These are phyloP conservation scores for Polydrusus pterygomalis DNA, from an alignment of 2,888 invertebrate species.

Conservation along the genomic window DNA sequence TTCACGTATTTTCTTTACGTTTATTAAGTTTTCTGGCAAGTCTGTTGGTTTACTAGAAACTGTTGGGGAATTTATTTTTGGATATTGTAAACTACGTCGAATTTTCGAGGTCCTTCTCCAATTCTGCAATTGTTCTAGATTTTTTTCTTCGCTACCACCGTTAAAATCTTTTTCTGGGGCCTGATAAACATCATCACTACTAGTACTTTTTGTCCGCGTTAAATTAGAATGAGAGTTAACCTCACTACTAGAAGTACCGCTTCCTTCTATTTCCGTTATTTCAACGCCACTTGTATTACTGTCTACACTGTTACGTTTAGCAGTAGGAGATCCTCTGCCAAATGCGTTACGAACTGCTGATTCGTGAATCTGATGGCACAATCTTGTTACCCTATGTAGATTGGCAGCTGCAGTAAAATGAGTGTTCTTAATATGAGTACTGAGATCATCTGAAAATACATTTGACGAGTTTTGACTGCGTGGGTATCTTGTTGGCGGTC, in stretches of 20 bases:
- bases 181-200: conserved; percentile 72
- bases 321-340: conserved; percentile 58
- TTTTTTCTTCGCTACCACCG: conserved; percentile 68
- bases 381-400: conserved; percentile 70
- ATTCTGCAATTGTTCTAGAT: conserved; percentile 71
- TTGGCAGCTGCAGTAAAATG: conserved; percentile 66
- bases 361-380: conserved; percentile 73
- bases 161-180: conserved; percentile 62
- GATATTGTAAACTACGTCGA: conserved; percentile 80
- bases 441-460: conserved; percentile 50
- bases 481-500: conserved; percentile 73
- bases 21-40: conserved; percentile 73
- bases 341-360: conserved; percentile 69
- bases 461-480: conserved; percentile 61
- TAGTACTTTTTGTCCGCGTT: conserved; percentile 71
- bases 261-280: conserved; percentile 65
- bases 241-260: conserved; percentile 47
- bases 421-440: conserved; percentile 56
- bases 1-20: conserved; percentile 74
- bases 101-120: conserved; percentile 81
- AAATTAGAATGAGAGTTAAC: conserved; percentile 58
- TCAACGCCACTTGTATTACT: conserved; percentile 62
- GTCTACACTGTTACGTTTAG: conserved; percentile 64
- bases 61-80: conserved; percentile 70
- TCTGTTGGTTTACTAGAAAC: conserved; percentile 60